A percentile compares a stretch with the other conserved stretches of the same genome.
Conservation (phyloP, 2,888 invertebrate species). For the Anodontia alba region DNA sequence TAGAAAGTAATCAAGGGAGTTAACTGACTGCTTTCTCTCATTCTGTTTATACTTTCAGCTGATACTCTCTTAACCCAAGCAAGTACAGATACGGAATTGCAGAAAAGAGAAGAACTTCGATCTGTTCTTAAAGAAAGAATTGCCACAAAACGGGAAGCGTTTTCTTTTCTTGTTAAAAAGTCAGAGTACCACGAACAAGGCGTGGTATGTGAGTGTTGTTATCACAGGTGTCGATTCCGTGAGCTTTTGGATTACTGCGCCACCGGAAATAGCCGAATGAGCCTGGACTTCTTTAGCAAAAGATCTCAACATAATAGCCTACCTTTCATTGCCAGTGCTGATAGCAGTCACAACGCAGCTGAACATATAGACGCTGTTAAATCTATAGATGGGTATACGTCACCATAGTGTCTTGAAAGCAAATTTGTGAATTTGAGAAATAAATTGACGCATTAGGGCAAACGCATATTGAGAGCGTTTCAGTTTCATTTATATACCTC, state of each 20-base stretch:
- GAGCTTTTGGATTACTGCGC: constrained; percentile 7
- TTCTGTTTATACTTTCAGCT: neutral
- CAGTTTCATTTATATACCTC: too few relatives aligned
- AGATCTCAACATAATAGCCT: neutral
- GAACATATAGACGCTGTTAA: neutral
- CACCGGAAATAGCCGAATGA: neutral
- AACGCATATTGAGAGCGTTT: too few relatives aligned
- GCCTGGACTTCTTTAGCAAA: neutral
- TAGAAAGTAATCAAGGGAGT: too few relatives aligned
- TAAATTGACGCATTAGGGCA: too few relatives aligned
- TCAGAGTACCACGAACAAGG: constrained; percentile 20
- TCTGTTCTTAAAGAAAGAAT: neutral
- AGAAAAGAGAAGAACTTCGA: neutral
- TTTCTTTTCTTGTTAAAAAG: constrained; percentile 30
- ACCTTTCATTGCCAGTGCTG: neutral
- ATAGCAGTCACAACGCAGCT: neutral
- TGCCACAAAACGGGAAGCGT: constrained; percentile 22
- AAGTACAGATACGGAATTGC: neutral
- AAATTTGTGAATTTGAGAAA: too few relatives aligned
- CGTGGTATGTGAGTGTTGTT: constrained; percentile 29
- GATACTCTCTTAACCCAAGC: neutral
- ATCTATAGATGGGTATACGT: neutral
- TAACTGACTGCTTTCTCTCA: too few relatives aligned
- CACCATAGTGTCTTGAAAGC: constrained; percentile 16
- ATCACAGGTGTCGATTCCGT: constrained; percentile 2